Percentiles rank a stretch among this genome's conserved stretches.
Evolutionary conservation across 2,888 invertebrate species (phyloP).

Genomic region (Cataglyphis rosenhaueri): DNA sequence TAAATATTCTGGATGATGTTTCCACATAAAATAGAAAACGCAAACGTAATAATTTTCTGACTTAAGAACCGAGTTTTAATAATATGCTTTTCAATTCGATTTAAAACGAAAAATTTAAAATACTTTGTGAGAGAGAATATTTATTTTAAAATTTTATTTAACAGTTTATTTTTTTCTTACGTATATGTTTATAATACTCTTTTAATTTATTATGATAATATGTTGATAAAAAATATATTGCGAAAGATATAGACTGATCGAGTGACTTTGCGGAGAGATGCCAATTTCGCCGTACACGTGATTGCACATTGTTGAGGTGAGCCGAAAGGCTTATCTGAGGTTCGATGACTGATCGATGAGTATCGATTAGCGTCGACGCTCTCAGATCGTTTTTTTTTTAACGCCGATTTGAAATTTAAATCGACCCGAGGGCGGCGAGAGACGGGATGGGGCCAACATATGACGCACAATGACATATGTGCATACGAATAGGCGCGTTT

Average conservation of each 20-base stretch:
- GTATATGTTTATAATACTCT: background rate
- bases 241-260: conserved; percentile 23
- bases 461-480: conserved; percentile 28
- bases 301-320: conserved; percentile 19
- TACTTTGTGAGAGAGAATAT: background rate
- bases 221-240: background rate
- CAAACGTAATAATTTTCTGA: background rate
- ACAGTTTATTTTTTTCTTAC: background rate
- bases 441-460: conserved; percentile 20
- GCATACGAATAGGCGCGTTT: background rate
- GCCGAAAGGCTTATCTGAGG: conserved; percentile 32
- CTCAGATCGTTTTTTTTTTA: conserved; percentile 40
- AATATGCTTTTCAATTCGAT: background rate
- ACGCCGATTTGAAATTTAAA: conserved; percentile 44
- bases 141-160: background rate
- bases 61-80: background rate
- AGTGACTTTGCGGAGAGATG: conserved; percentile 3
- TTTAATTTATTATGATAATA: background rate
- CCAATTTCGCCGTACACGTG: conserved; percentile 25
- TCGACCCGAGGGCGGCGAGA: background rate
- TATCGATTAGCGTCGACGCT: conserved; percentile 39
- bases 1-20: conserved; percentile 12
- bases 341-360: conserved; percentile 37
- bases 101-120: background rate
- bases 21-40: background rate